Percentiles rank a stretch among this genome's conserved stretches.
Evolutionary conservation across 1,140 invertebrate species (phyloP).

Genomic region (Saccostrea cuccullata): DNA sequence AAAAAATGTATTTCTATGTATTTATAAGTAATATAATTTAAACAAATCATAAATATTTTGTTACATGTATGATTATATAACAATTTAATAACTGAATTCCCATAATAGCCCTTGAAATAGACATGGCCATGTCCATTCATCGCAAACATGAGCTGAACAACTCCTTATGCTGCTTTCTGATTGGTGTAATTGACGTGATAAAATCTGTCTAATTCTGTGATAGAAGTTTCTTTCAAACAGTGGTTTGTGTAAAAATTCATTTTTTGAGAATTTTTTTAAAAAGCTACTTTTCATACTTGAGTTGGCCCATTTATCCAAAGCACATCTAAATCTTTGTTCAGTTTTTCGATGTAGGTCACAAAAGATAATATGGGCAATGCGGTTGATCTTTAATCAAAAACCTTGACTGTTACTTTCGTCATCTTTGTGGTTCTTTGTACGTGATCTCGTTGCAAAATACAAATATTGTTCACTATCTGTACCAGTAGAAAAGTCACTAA

Average conservation of each 20-base stretch:
- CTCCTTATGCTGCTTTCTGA: not conserved
- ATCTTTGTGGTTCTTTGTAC: conserved; percentile 14
- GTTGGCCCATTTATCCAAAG: not conserved
- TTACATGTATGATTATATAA: too few relatives aligned
- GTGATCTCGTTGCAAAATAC: too few relatives aligned
- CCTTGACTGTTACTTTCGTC: conserved; percentile 17
- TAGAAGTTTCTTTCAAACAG: not conserved
- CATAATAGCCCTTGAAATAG: not conserved
- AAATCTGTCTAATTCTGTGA: too few relatives aligned
- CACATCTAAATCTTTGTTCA: not conserved
- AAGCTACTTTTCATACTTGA: conserved; percentile 14
- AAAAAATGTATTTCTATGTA: too few relatives aligned
- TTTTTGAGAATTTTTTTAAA: conserved; percentile 28
- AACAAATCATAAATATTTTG: too few relatives aligned
- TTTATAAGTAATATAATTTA: too few relatives aligned
- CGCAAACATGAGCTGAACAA: not conserved
- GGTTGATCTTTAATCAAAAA: too few relatives aligned
- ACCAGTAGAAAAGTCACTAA: not conserved
- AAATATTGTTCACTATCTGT: too few relatives aligned
- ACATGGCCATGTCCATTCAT: not conserved
- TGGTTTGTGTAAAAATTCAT: conserved; percentile 41
- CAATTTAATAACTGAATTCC: not conserved
- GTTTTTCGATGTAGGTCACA: too few relatives aligned
- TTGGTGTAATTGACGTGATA: not conserved
- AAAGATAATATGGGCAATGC: too few relatives aligned